Evolutionary conservation across 2,888 invertebrate genomes (phyloP), one percentile per base, ranked within the genome.

Genomic region (Julus scandinavius): DNA sequence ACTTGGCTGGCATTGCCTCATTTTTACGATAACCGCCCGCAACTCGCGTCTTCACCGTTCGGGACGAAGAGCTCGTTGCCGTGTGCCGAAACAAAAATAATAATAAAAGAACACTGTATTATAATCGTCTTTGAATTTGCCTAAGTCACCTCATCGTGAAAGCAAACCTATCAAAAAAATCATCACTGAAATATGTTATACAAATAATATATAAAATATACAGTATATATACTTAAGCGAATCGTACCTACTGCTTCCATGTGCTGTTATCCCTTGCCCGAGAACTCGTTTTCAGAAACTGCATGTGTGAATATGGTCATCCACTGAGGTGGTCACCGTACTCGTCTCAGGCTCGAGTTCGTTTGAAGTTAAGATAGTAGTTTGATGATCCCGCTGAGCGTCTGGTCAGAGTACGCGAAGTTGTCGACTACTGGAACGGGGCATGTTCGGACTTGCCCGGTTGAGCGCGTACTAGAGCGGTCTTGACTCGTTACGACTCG

Each of bases 81-180:
- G 72, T 72, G 72, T 29, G 72, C 29, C 29, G 72, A 63, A 58
- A 72, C 41, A 45, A 45, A 45, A 54, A 54, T 15, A 54, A 72
- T 29, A 72, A 72, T 72, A n/a, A 72, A 72, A 29, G 72, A 72
- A 72, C 72, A n/a, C 72, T 72, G 72, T 72, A 72, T 72, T 72
- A 72, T 72, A 72, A 72, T 72, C 72, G 72, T 72, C n/a, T 72
- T 72, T 72, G 72, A 72, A 72, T 72, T 72, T 72, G 72, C 72
- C 72, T 72, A 72, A 72, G 72, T 72, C 72, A 72, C 72, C 72
- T 72, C 72, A 72, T 72, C 72, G 72, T 72, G 72, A 72, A 72
- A 72, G 72, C 72, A 72, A 72, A 72, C 72, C 72, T 72, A 72
- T 72, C 72, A n/a, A 72, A 72, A 72, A 54, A 72, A 72, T 72